Percentiles rank a stretch among this genome's conserved stretches.
These are phyloP conservation scores for Potorous gilbertii DNA, from an alignment of 2,797 vertebrate species.

Conservation along the genomic window DNA sequence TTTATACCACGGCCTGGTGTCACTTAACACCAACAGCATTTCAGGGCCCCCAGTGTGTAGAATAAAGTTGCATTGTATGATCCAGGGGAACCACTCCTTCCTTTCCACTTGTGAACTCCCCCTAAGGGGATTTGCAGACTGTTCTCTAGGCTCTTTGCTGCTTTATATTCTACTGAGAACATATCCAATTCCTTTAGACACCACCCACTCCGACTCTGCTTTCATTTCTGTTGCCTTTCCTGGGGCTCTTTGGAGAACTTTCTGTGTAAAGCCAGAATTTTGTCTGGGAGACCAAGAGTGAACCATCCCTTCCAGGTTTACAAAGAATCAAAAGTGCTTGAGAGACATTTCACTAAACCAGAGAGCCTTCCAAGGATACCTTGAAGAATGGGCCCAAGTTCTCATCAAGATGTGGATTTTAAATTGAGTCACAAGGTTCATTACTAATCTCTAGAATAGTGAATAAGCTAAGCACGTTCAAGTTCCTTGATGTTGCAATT, in stretches of 20 bases:
- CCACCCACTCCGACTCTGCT: neutral
- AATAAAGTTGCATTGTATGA: constrained; percentile 27
- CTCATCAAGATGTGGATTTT: constrained; percentile 29
- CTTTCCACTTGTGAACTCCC: neutral
- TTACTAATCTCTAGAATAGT: neutral
- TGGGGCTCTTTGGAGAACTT: neutral
- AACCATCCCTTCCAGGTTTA: neutral
- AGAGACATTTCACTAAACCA: constrained; percentile 3
- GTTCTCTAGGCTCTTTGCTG: neutral
- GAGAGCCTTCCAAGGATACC: neutral
- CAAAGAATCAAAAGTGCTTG: constrained; percentile 11
- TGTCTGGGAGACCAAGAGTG: neutral
- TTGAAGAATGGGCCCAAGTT: neutral
- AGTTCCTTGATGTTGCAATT: neutral
- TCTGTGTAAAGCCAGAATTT: neutral
- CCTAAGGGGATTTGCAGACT: neutral
- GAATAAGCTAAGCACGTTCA: neutral
- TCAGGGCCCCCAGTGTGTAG: neutral
- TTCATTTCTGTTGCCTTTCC: neutral
- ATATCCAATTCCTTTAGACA: neutral
- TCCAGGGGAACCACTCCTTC: neutral
- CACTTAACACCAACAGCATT: constrained; percentile 30
- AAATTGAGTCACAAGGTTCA: neutral
- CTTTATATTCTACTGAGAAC: neutral
- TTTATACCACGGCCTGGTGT: constrained; percentile 53